Base-by-base conservation (phyloP, 2,888 invertebrate species). In the Oscheius onirici region DNA sequence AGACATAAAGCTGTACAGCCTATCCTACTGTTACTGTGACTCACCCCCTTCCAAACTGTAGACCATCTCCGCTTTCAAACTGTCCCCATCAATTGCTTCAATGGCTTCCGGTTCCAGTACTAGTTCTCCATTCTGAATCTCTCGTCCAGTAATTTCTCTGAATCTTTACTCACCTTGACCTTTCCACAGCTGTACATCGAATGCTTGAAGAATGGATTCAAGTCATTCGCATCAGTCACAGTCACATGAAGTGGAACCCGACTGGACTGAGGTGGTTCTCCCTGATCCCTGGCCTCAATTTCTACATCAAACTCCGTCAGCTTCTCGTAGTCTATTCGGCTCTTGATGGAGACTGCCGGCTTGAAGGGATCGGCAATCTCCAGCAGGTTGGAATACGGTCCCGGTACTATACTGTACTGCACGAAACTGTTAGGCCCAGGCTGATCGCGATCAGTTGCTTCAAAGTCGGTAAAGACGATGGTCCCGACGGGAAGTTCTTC, bases 401-500 rank as follows among this genome's bases (percentile, higher is more conserved):
- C 76, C 10, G 69, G 60, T 1, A 83, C 77, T 28, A 87, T 84
- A 8, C 78, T 76, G 72, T 87, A 87, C 60, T 80, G 80, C 3
- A 86, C 76, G 58, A 81, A 81, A 58, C 83, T 83, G 73, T 86
- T 86, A 0, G 86, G 85, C 1, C 86, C 86, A 3, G 79, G 78
- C 69, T 86, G 84, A 71, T 86, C 86, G 26, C 74, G 75, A 67
- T 86, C 86, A 15, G 74, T 74, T 0, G 86, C 86, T 65, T 81
- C 79, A 61, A 86, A 84, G 43, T 84, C 84, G 6, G 84, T 76
- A 61, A 78, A 81, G 17, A 86, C 81, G 57, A 83, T 80, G 13
- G 86, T 87, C 11, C 84, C 83, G 17, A 75, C 68, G 13, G 85
- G 85, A n/a, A 86, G 69, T 72, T 87, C 86, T 52, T 86, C 86